Evolutionary conservation across 2,797 vertebrate species (phyloP).

Genomic region (Falco peregrinus): DNA sequence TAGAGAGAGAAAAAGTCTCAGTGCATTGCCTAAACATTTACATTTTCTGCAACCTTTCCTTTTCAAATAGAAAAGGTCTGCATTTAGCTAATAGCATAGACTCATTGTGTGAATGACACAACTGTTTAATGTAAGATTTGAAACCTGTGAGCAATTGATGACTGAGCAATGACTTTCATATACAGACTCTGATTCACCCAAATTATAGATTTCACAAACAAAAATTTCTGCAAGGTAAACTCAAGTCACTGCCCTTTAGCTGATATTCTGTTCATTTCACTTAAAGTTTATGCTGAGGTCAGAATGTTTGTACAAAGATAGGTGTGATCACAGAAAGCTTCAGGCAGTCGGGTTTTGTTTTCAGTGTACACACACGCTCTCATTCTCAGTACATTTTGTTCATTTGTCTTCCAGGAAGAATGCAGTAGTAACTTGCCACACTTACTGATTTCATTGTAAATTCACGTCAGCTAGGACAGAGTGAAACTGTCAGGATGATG

Average conservation of each 20-base stretch:
- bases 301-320: not conserved
- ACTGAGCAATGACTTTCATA: not conserved
- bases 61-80: not conserved
- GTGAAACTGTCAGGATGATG: not conserved
- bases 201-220: not conserved
- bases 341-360: conserved; percentile 1
- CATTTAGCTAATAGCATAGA: not conserved
- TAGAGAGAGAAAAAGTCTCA: not conserved
- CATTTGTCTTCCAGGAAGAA: conserved; percentile 27
- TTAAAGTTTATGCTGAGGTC: not conserved
- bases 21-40: not conserved
- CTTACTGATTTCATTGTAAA: not conserved
- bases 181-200: not conserved
- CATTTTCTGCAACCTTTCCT: not conserved
- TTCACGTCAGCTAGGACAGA: not conserved
- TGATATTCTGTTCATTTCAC: not conserved
- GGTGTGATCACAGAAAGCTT: not conserved
- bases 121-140: not conserved
- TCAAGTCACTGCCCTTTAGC: not conserved
- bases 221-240: not conserved
- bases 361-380: not conserved
- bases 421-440: not conserved
- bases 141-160: not conserved
- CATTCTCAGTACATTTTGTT: not conserved
- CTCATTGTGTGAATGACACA: not conserved